A percentile compares a stretch with the other conserved stretches of the same genome.
Evolutionary conservation across 2,888 invertebrate genomes (phyloP).

Genomic region (Sinhomidia bicolor): DNA sequence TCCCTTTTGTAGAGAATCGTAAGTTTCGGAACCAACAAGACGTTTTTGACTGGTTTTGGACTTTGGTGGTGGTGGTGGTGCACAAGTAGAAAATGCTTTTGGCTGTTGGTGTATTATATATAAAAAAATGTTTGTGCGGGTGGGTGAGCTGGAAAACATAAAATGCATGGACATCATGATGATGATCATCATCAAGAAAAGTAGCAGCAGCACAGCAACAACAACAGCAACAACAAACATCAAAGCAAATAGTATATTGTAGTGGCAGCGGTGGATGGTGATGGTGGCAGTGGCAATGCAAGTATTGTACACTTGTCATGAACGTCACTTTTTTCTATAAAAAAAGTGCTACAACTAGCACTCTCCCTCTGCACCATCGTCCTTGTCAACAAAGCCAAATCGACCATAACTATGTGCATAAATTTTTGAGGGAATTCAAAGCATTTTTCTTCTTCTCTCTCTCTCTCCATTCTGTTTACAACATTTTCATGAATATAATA

Average conservation of each 20-base stretch:
- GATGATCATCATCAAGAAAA: background rate
- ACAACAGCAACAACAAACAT: background rate
- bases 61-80: too few relatives aligned
- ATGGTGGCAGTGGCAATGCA: too few relatives aligned
- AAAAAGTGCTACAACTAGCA: constrained; percentile 49
- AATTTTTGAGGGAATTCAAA: constrained; percentile 40
- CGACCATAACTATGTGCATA: constrained; percentile 66
- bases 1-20: constrained; percentile 24
- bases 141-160: constrained; percentile 32
- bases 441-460: background rate
- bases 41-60: constrained; percentile 39
- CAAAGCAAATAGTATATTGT: background rate
- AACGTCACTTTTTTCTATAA: constrained; percentile 54
- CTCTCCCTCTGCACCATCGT: background rate
- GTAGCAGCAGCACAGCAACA: background rate
- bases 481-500: background rate
- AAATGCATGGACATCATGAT: constrained; percentile 54
- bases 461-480: too few relatives aligned
- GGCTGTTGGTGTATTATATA: background rate
- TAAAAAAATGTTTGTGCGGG: background rate
- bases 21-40: constrained; percentile 47
- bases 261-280: too few relatives aligned
- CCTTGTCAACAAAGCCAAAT: constrained; percentile 62
- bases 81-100: constrained; percentile 9
- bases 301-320: constrained; percentile 51